Evolutionary conservation across 2,113 vertebrate species (phyloP).

Genomic region (Chaetodon trifascialis): DNA sequence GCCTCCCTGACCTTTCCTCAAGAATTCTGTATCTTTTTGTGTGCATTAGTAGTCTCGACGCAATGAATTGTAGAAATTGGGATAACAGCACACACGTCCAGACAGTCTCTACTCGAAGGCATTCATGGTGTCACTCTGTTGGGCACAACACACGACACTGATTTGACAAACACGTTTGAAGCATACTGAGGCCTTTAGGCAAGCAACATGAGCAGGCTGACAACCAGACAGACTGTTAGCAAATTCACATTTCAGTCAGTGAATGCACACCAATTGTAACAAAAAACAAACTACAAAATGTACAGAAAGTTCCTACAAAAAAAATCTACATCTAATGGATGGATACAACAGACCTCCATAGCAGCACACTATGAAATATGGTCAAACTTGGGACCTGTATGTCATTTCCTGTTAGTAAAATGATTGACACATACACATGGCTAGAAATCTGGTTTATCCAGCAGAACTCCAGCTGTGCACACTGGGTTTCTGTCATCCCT

Average conservation of each 20-base stretch:
- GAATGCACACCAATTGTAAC: neutral
- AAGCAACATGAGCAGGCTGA: neutral
- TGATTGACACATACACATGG: too few species aligned
- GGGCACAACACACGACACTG: neutral
- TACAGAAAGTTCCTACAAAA: too few species aligned
- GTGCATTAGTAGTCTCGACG: neutral
- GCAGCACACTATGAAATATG: neutral
- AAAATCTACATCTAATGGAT: neutral
- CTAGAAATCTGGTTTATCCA: neutral
- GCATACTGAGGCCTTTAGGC: neutral
- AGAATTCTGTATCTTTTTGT: neutral
- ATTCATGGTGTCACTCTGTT: neutral
- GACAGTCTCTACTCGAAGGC: conserved; percentile 1
- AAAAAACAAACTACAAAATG: too few species aligned
- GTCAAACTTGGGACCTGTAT: neutral
- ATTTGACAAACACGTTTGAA: conserved; percentile 5
- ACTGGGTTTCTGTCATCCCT: neutral
- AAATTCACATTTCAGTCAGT: neutral
- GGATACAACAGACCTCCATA: neutral
- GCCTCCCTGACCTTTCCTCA: neutral
- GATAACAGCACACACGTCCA: neutral
- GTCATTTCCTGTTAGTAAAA: neutral
- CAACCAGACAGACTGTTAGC: neutral
- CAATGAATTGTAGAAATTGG: neutral
- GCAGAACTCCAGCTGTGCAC: neutral